phyloP scores from a whole-genome alignment of 2,888 invertebrate species.

The Meliscaeva auricollis region DNA sequence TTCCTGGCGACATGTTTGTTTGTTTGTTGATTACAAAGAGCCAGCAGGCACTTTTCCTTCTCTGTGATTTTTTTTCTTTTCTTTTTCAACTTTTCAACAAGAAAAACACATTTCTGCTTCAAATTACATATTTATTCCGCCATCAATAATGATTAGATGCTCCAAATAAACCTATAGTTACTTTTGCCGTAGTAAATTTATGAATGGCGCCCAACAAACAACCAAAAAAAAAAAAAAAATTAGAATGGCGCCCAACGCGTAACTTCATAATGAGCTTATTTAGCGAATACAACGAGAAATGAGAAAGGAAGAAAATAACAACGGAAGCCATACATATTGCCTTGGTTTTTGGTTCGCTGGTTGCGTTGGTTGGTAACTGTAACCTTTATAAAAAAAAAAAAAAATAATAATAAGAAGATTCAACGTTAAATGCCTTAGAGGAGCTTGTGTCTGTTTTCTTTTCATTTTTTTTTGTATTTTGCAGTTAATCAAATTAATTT shows the following conservation, averaged over 20 bases:
- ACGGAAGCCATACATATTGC: constrained; percentile 42
- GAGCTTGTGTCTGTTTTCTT: neutral
- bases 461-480: constrained; percentile 1
- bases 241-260: constrained; percentile 49
- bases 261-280: constrained; percentile 61
- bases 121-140: constrained; percentile 17
- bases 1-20: constrained; percentile 21
- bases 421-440: neutral
- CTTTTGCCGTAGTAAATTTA: neutral
- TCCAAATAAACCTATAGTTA: neutral
- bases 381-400: constrained; percentile 26
- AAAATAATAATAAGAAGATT: neutral
- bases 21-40: neutral
- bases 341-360: neutral
- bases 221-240: neutral
- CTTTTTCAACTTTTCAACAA: neutral
- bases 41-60: constrained; percentile 10
- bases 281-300: constrained; percentile 19
- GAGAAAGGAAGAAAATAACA: neutral
- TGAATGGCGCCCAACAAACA: constrained; percentile 30
- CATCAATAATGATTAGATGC: constrained; percentile 38
- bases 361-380: neutral
- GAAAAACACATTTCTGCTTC: constrained; percentile 18
- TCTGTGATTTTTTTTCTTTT: neutral
- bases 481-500: constrained; percentile 69